Evolutionary conservation across 1,140 invertebrate genomes (phyloP).

Genomic region (Calephelis virginiensis): DNA sequence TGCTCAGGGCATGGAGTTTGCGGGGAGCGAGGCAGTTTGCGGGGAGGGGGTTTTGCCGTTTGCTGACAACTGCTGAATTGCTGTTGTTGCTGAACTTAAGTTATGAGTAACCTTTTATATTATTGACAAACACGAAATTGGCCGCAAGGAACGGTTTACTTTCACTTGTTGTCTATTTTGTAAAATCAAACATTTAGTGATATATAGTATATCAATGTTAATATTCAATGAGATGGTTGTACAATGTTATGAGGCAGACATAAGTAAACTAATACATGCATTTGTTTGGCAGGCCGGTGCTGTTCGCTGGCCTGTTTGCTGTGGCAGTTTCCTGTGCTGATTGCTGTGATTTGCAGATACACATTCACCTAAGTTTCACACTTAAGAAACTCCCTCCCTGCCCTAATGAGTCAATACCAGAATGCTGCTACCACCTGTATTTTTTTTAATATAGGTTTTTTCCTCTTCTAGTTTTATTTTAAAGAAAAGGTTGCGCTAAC

Average conservation of each 20-base stretch:
- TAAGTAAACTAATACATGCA: slow-evolving; percentile 58
- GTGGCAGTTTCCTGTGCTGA: slow-evolving; percentile 74
- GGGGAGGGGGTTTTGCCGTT: slow-evolving; percentile 65
- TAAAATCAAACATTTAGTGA: slow-evolving; percentile 3
- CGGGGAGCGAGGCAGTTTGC: slow-evolving; percentile 62
- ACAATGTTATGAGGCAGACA: slow-evolving; percentile 26
- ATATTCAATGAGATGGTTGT: background rate
- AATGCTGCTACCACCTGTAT: slow-evolving; percentile 18
- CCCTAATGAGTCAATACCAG: slow-evolving; percentile 26
- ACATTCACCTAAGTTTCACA: slow-evolving; percentile 59
- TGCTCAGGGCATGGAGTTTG: slow-evolving; percentile 71
- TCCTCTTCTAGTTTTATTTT: slow-evolving; percentile 29
- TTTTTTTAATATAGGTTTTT: slow-evolving; percentile 21
- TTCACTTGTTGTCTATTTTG: slow-evolving; percentile 1
- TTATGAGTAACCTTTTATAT: slow-evolving; percentile 77
- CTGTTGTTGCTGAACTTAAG: slow-evolving; percentile 74
- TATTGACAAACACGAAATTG: slow-evolving; percentile 52
- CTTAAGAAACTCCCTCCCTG: slow-evolving; percentile 53
- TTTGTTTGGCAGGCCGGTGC: slow-evolving; percentile 77
- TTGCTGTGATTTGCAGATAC: slow-evolving; percentile 73
- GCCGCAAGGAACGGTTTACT: slow-evolving; percentile 18
- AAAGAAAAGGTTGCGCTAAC: slow-evolving; percentile 24
- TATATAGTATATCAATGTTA: background rate
- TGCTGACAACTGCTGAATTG: slow-evolving; percentile 74
- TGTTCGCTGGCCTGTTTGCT: slow-evolving; percentile 76